A percentile compares a stretch with the other conserved stretches of the same genome.
These are phyloP conservation scores for Carassius carassius DNA, from an alignment of 2,113 vertebrate species.

Conservation along the genomic window DNA sequence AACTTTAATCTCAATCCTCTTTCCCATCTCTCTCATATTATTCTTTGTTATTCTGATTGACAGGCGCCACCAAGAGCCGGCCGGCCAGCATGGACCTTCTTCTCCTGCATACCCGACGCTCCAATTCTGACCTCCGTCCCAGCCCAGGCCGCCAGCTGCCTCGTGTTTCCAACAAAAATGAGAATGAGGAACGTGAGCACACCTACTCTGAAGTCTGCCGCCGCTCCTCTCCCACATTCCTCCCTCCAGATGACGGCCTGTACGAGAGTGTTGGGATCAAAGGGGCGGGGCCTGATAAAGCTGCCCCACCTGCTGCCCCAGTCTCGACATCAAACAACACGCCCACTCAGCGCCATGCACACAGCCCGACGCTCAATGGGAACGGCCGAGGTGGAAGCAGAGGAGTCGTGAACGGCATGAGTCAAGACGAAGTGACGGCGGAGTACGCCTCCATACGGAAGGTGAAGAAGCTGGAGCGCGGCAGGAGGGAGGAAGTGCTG, in stretches of 20 bases:
- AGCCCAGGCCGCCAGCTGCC: slow-evolving; percentile 70
- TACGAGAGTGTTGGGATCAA: slow-evolving; percentile 76
- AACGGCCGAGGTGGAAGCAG: slow-evolving; percentile 29
- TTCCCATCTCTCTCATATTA: not conserved
- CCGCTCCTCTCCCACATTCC: slow-evolving; percentile 63
- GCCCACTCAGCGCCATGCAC: slow-evolving; percentile 53
- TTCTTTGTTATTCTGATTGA: not conserved
- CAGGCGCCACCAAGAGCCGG: slow-evolving; percentile 74
- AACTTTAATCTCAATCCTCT: not conserved
- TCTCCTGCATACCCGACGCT: slow-evolving; percentile 73
- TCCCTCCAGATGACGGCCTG: slow-evolving; percentile 71
- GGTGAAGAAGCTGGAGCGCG: slow-evolving; percentile 70
- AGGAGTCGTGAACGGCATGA: slow-evolving; percentile 8
- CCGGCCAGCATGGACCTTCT: slow-evolving; percentile 80
- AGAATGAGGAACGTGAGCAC: slow-evolving; percentile 63
- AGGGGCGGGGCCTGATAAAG: slow-evolving; percentile 57
- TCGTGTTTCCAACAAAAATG: slow-evolving; percentile 67
- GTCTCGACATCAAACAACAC: slow-evolving; percentile 56
- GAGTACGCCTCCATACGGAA: slow-evolving; percentile 77
- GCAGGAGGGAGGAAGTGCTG: slow-evolving; percentile 66
- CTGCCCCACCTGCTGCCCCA: slow-evolving; percentile 51
- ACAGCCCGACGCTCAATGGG: slow-evolving; percentile 42
- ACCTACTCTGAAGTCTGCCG: slow-evolving; percentile 76
- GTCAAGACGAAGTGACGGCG: slow-evolving; percentile 62
- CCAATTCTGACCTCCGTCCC: slow-evolving; percentile 71